Evolutionary conservation across 2,888 invertebrate species (phyloP), one percentile per base, ranked within the genome.

Genomic region (Harpalus rufipes): DNA sequence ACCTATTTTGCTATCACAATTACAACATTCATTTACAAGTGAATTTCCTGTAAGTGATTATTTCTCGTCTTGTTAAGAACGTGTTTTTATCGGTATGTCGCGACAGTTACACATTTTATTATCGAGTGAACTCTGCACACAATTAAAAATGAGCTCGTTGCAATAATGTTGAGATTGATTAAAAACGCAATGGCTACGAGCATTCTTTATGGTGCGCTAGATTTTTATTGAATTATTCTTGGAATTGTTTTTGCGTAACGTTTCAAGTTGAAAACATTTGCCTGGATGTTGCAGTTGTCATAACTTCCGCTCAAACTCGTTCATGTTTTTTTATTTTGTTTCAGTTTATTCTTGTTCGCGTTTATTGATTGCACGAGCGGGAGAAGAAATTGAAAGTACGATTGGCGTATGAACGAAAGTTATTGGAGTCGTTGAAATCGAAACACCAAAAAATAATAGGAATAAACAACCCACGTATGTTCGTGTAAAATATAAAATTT

Each of bases 91-190:
- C 51, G 25, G 44, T 44, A 41, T 7, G 68, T n/a, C 68, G 68
- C 39, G 68, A 74, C 72, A 74, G 41, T 74, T 74, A 74, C 72
- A 74, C 72, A 74, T 74, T 68, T 41, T 16, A 74, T 74, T 74
- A 74, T 74, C 72, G 18, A 21, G 0, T 74, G 72, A 74, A 74
- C 72, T 74, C 41, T 74, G 41, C 18, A 74, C 72, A 44, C 41
- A 44, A 44, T 74, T 51, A 74, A 74, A 74, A 74, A 41, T 74
- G 16, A 44, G 44, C 44, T 16, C 44, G 41, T n/a, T 14, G 44
- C 16, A 44, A 74, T 41, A 68, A 68, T 39, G 68, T 25, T n/a
- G 63, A 25, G 25, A 63, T 63, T 63, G 59, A 59, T 68, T 68
- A 68, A 68, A 65, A 68, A 68, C 68, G 14, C 68, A 74, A 41